These are phyloP conservation scores for Slavum lentiscoides DNA, from an alignment of 2,888 invertebrate species.

Conservation along the genomic window DNA sequence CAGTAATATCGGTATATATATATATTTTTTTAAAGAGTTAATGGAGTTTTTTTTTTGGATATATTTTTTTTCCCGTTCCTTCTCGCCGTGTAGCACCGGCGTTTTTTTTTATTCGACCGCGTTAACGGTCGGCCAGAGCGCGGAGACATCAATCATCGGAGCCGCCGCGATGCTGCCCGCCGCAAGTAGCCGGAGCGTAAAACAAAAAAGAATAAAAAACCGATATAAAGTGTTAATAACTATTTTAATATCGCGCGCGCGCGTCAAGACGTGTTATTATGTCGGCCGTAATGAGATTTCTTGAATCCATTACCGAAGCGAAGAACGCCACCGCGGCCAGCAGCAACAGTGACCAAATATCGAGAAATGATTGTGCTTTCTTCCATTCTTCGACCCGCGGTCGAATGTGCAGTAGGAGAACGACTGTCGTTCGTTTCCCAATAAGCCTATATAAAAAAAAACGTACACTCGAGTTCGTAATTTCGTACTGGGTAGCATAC, in stretches of 20 bases:
- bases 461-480: too few species aligned
- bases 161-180: neutral
- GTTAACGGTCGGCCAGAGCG: constrained; percentile 32
- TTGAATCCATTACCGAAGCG: constrained; percentile 42
- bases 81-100: neutral
- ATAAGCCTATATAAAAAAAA: too few species aligned
- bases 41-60: too few species aligned
- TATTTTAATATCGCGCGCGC: constrained; percentile 41
- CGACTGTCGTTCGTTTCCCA: too few species aligned
- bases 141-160: constrained; percentile 44
- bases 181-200: constrained; percentile 30
- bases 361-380: constrained; percentile 40
- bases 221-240: constrained; percentile 46
- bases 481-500: too few species aligned
- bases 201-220: constrained; percentile 36
- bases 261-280: constrained; percentile 47
- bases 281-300: constrained; percentile 50
- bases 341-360: constrained; percentile 35
- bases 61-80: constrained; percentile 5
- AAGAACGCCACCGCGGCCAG: constrained; percentile 2
- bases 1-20: too few species aligned
- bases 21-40: too few species aligned
- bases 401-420: too few species aligned
- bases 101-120: constrained; percentile 27
- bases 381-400: constrained; percentile 25